These are phyloP conservation scores for Drosophila obscura DNA, from an alignment of 1,140 invertebrate species.

Conservation along the genomic window DNA sequence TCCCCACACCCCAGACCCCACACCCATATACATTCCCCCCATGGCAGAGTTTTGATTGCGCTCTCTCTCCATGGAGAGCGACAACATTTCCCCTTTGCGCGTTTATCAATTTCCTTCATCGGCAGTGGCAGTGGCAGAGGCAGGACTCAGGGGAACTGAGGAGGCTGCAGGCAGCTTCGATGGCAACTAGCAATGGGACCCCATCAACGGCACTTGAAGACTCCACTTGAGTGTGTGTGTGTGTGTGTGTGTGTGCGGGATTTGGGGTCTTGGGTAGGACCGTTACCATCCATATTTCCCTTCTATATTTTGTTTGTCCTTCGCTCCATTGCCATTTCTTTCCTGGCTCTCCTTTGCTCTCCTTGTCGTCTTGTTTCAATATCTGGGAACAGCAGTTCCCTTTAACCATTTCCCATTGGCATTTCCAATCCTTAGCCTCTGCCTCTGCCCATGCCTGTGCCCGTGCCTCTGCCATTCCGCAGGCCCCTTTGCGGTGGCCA, in stretches of 20 bases:
- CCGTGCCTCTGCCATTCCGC: neutral
- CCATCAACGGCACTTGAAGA: constrained; percentile 40
- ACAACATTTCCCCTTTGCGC: constrained; percentile 69
- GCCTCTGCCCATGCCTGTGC: no score
- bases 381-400: constrained; percentile 43
- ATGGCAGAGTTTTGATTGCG: constrained; percentile 60
- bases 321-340: neutral
- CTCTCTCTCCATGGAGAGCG: constrained; percentile 37
- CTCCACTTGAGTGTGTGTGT: constrained; percentile 25
- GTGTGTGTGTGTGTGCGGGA: neutral
- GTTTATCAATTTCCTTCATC: constrained; percentile 83
- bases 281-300: constrained; percentile 17
- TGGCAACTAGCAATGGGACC: constrained; percentile 21
- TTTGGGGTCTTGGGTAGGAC: neutral
- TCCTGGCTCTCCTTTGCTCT: neutral
- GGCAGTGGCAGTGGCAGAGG: constrained; percentile 27
- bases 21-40: neutral
- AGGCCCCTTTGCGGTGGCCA: constrained; percentile 37
- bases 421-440: no score
- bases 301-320: constrained; percentile 20
- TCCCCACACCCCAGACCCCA: neutral
- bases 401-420: constrained; percentile 15
- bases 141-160: neutral
- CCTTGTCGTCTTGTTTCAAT: constrained; percentile 46
- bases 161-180: constrained; percentile 20